These are phyloP conservation scores for Bos taurus DNA, from an alignment of 2,113 vertebrate genomes.

Conservation along the genomic window ARS-UCD2.0 NC_037333.1:88495501-88496000, in stretches of 20 bases:
- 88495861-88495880: not conserved
- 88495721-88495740: not conserved
- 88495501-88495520: not conserved
- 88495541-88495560: not conserved
- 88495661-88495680: not conserved
- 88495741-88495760: not conserved
- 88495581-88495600: not conserved
- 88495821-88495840: not conserved
- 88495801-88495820: not conserved
- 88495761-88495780: not conserved
- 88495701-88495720: not conserved
- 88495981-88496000: not conserved
- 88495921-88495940: too few species aligned
- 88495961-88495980: not conserved
- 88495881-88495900: not conserved
- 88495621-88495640: not conserved
- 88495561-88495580: not conserved
- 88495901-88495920: not conserved
- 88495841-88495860: not conserved
- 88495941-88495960: not conserved
- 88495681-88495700: not conserved
- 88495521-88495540: not conserved
- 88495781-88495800: not conserved
- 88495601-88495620: not conserved
- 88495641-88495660: not conserved